phyloP scores from a whole-genome alignment of 2,888 invertebrate species.

The Callosobruchus maculatus region DNA sequence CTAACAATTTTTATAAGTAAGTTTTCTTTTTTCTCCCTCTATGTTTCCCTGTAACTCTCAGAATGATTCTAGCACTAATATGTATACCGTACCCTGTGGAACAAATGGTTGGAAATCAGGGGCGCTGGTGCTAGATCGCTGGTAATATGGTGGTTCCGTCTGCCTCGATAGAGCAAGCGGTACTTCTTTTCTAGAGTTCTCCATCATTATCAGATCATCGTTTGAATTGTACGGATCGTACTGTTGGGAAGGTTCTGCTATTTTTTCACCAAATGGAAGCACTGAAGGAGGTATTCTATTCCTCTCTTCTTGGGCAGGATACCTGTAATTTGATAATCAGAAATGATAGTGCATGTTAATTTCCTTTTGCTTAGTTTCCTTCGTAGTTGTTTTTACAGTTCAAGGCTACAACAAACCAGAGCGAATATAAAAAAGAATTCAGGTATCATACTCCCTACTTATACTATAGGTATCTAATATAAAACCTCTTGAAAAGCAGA shows the following conservation, averaged over 20 bases:
- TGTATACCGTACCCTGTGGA: background rate
- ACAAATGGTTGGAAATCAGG: background rate
- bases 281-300: constrained; percentile 1
- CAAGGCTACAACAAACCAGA: too few species aligned
- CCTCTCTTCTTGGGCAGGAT: background rate
- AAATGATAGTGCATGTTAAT: too few species aligned
- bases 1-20: too few species aligned
- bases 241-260: constrained; percentile 28
- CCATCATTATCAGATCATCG: constrained; percentile 25
- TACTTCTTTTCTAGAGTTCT: constrained; percentile 18
- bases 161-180: background rate
- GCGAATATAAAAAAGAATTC: too few species aligned
- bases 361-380: too few species aligned
- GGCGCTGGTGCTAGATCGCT: background rate
- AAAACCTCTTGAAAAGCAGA: too few species aligned
- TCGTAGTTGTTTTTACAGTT: too few species aligned
- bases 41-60: too few species aligned
- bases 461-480: too few species aligned
- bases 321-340: background rate
- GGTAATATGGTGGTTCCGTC: background rate
- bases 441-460: too few species aligned
- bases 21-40: too few species aligned
- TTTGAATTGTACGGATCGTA: constrained; percentile 19
- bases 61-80: too few species aligned
- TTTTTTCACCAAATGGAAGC: constrained; percentile 24